Evolutionary conservation across 2,797 vertebrate species (phyloP).

Genomic region (Monodelphis domestica): DNA sequence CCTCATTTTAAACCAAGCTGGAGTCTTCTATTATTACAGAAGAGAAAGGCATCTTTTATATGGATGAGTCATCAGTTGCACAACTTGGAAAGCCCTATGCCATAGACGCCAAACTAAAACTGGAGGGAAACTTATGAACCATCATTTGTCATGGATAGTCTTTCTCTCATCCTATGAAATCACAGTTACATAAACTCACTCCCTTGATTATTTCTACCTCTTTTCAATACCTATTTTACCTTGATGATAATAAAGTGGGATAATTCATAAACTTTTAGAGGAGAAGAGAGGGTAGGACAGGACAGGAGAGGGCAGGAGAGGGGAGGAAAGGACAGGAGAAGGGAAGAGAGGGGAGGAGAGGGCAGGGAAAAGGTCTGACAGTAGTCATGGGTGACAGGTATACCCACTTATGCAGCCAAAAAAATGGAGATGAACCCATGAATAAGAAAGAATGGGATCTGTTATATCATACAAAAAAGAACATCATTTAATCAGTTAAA

Average conservation of each 20-base stretch:
- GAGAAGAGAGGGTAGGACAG: too few species aligned
- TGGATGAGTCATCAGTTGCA: constrained; percentile 33
- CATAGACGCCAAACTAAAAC: background rate
- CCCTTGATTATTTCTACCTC: background rate
- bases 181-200: background rate
- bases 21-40: constrained; percentile 22
- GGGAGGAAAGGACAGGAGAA: background rate
- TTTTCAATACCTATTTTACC: background rate
- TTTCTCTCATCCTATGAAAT: too few species aligned
- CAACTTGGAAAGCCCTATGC: constrained; percentile 39
- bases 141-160: background rate
- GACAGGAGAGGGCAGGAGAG: too few species aligned
- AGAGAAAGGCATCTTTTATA: background rate
- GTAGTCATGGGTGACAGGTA: background rate
- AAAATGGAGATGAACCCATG: background rate
- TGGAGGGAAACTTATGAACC: background rate
- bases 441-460: background rate
- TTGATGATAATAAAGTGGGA: background rate
- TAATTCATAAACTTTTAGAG: background rate
- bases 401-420: too few species aligned
- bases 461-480: background rate
- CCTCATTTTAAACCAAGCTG: constrained; percentile 45
- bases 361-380: background rate
- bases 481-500: background rate
- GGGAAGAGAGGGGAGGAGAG: background rate